A percentile compares a stretch with the other conserved stretches of the same genome.
Conservation (phyloP, 2,797 vertebrate genomes). For the Natrix natrix region DNA sequence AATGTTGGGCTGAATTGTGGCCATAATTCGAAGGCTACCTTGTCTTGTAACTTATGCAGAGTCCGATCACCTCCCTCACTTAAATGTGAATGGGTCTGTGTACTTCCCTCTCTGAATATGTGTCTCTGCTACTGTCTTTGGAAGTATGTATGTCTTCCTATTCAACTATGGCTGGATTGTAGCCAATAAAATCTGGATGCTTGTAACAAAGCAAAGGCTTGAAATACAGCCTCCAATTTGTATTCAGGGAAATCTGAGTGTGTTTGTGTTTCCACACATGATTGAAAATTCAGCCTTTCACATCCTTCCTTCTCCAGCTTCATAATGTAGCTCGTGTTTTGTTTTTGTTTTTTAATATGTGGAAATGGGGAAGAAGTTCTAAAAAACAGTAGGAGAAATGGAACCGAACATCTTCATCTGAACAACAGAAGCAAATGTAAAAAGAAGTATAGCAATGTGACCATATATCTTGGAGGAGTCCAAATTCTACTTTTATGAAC, state of each 20-base stretch:
- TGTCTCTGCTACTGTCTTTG: not conserved
- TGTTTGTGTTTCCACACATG: not conserved
- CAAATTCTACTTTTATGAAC: not conserved
- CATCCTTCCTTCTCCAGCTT: not conserved
- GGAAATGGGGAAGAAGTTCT: not conserved
- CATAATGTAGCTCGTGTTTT: not conserved
- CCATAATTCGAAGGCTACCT: not conserved
- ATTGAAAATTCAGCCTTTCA: conserved; percentile 1
- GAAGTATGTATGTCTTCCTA: not conserved
- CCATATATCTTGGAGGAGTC: not conserved
- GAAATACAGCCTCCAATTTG: not conserved
- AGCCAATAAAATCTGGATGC: not conserved
- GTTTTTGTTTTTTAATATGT: not conserved
- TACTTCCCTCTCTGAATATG: not conserved
- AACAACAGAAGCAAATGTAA: not conserved
- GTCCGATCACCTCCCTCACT: not conserved
- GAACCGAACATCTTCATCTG: not conserved
- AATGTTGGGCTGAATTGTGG: not conserved
- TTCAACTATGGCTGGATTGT: not conserved
- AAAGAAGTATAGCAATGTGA: not conserved
- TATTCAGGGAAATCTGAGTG: not conserved
- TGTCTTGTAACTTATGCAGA: not conserved
- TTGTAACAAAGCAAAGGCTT: conserved; percentile 1
- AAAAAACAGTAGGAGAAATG: not conserved
- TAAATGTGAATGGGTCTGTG: not conserved